Base-by-base conservation (phyloP, 2,113 vertebrate genomes). In the Chinchilla lanigera region DNA sequence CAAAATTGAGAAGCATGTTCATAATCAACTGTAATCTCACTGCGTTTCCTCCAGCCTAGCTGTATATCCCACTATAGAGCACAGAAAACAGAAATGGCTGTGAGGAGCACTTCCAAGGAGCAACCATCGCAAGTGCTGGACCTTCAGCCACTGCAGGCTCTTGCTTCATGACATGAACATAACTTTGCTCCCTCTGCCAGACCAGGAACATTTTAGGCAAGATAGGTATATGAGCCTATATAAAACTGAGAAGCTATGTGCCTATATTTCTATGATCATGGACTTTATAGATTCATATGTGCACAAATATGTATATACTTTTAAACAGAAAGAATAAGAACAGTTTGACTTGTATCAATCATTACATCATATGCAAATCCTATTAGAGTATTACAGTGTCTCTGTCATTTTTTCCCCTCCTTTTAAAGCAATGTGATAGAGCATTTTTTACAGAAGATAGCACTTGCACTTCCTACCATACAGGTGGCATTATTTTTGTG, bases 1-100 rank as follows among this genome's bases (percentile, higher is more conserved):
- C 56, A 86, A 93, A 96, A 82, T 33, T 83, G 77, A 93, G 93
- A 91, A 94, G 54, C 11, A 5, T 58, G 28, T 94, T 86, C 47
- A 87, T 73, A 95, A 96, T 95, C 83, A 83, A 89, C 65, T 89
- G 89, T 84, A 90, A 91, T 95, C 73, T 83, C 60, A 77, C 91
- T 94, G 92, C 88, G 78, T 90, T 95, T 90, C 65, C n/a, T 95
- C 47, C 54, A 63, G 7, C 61, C 19, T 93, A 44, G 63, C 83
- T 86, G 9, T 82, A 92, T 92, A 93, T 90, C 69, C 86, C 58
- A 86, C 75, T 91, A 93, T 82, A 86, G 90, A 94, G 75, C 58
- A 87, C 38, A 94, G 30, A 44, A 85, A 94, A 93, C 44, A 93
- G 90, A 98, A 96, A 78, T 89, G 89, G 58, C 92, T 56, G 54